A percentile compares a stretch with the other conserved stretches of the same genome.
These are phyloP conservation scores for Drosophila infuscata DNA, from an alignment of 2,888 invertebrate species.

Conservation along the genomic window DNA sequence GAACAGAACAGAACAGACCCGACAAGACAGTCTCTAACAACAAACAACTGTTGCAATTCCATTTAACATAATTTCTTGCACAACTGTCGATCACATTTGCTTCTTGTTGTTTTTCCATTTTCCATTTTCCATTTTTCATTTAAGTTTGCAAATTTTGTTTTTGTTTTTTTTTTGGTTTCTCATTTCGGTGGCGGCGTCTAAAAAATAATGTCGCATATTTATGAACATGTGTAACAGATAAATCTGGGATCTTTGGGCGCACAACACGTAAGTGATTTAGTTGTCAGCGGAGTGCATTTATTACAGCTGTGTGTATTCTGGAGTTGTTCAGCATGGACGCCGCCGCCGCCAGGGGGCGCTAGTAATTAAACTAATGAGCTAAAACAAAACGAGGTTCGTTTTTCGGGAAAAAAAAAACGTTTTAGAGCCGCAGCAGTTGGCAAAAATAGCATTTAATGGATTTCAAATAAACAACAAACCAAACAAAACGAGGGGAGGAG, in stretches of 20 bases:
- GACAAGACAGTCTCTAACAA: constrained; percentile 66
- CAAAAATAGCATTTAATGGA: constrained; percentile 84
- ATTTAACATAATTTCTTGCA: constrained; percentile 67
- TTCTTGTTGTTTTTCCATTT: not conserved
- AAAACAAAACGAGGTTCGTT: constrained; percentile 26
- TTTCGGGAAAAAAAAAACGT: constrained; percentile 15
- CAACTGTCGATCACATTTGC: constrained; percentile 70
- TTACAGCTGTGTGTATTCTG: constrained; percentile 63
- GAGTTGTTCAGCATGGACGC: constrained; percentile 13
- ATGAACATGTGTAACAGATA: constrained; percentile 81
- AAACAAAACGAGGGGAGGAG: not conserved
- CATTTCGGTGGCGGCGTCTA: constrained; percentile 32
- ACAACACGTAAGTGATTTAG: constrained; percentile 78
- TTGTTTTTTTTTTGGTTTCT: constrained; percentile 6
- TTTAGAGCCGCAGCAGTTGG: constrained; percentile 51
- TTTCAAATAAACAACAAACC: constrained; percentile 70
- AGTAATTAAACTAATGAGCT: constrained; percentile 78
- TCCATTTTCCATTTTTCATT: no score
- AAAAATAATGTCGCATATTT: constrained; percentile 81
- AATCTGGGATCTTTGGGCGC: constrained; percentile 64
- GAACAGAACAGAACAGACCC: not conserved
- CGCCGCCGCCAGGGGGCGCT: constrained; percentile 61
- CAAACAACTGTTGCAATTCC: constrained; percentile 79
- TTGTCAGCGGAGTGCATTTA: constrained; percentile 81
- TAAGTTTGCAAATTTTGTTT: not conserved